A percentile compares a stretch with the other conserved stretches of the same genome.
phyloP scores from a whole-genome alignment of 1,140 invertebrate species.

The Dinoponera quadriceps region DNA sequence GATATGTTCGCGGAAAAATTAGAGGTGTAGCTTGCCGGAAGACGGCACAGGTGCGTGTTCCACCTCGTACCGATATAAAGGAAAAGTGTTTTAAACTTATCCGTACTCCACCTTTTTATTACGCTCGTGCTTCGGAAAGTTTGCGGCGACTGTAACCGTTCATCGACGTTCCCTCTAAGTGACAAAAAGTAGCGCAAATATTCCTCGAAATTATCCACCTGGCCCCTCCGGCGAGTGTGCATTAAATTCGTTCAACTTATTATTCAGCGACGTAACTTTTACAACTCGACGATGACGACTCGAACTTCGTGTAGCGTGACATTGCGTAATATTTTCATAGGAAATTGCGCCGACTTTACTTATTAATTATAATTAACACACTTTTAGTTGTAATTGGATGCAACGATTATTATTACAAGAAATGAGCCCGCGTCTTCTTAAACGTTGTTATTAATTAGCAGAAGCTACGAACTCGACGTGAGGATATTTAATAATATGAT shows the following conservation, averaged over 20 bases:
- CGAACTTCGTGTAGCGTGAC: neutral
- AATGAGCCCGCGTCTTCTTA: neutral
- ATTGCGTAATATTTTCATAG: neutral
- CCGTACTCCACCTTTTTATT: constrained; percentile 39
- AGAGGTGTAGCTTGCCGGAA: constrained; percentile 2
- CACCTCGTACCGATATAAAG: constrained; percentile 25
- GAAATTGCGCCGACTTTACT: neutral
- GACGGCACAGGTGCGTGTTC: constrained; percentile 35
- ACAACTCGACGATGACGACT: neutral
- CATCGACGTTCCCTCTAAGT: neutral
- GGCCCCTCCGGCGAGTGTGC: neutral
- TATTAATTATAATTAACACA: neutral
- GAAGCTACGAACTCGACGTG: neutral
- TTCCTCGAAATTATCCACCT: constrained; percentile 1
- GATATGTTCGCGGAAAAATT: neutral
- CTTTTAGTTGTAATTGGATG: neutral
- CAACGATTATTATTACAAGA: neutral
- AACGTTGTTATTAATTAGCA: neutral
- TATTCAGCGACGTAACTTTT: neutral
- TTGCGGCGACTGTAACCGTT: constrained; percentile 36
- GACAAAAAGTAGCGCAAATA: constrained; percentile 10
- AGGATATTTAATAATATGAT: no score
- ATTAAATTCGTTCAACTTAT: neutral
- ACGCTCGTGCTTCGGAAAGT: constrained; percentile 42
- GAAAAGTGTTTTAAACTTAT: constrained; percentile 54